Percentiles rank a stretch among this genome's conserved stretches.
Conservation (phyloP, 2,888 invertebrate species). For the Protophormia terraenovae region DNA sequence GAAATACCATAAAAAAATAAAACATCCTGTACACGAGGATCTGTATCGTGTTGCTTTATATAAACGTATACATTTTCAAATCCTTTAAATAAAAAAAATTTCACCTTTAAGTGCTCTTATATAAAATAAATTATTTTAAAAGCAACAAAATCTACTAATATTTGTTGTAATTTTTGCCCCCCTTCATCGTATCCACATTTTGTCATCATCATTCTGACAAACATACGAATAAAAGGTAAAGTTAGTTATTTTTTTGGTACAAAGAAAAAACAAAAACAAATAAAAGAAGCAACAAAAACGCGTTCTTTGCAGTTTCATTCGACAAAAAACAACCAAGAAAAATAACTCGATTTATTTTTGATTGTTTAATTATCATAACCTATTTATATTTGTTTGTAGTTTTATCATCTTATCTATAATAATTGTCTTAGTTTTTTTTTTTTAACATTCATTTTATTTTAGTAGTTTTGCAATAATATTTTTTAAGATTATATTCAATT, state of each 20-base stretch:
- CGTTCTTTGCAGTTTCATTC: background rate
- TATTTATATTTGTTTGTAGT: constrained; percentile 14
- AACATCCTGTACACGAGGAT: constrained; percentile 77
- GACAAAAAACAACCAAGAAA: background rate
- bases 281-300: constrained; percentile 4
- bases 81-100: constrained; percentile 40
- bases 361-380: constrained; percentile 45
- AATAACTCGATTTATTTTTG: background rate
- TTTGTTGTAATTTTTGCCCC: constrained; percentile 6
- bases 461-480: background rate
- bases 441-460: background rate
- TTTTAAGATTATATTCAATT: constrained; percentile 9
- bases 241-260: background rate
- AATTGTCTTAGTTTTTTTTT: background rate
- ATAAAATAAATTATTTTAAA: constrained; percentile 51
- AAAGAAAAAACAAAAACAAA: background rate
- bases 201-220: background rate
- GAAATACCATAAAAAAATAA: background rate
- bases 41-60: constrained; percentile 75
- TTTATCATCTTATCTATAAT: constrained; percentile 38
- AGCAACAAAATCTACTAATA: constrained; percentile 1
- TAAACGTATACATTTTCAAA: background rate
- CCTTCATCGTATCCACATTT: background rate
- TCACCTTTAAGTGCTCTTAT: constrained; percentile 72
- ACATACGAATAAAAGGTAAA: constrained; percentile 28